Evolutionary conservation across 2,113 vertebrate species (phyloP).

Genomic region (Myrmecobius fasciatus): DNA sequence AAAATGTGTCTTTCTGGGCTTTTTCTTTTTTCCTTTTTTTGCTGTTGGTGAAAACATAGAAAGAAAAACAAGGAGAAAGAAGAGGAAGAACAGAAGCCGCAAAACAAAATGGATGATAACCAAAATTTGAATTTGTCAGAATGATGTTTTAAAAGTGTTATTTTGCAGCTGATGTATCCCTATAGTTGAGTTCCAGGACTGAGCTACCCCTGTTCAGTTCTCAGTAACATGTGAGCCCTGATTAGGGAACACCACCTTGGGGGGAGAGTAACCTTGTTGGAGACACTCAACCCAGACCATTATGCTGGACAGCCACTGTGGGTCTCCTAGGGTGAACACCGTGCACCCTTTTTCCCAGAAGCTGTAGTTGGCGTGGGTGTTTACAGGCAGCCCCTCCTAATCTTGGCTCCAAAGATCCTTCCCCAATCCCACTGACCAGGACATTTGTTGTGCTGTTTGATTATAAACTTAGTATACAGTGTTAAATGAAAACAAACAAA

Average conservation of each 20-base stretch:
- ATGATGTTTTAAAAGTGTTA: conserved; percentile 68
- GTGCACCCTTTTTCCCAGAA: conserved; percentile 43
- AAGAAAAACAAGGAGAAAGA: conserved; percentile 70
- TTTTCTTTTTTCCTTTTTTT: conserved; percentile 24
- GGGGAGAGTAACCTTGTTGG: neutral
- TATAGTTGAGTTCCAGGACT: conserved; percentile 60
- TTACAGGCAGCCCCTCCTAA: neutral
- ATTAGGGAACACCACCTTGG: neutral
- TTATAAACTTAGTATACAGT: conserved; percentile 83
- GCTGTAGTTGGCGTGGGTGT: conserved; percentile 46
- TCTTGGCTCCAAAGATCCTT: conserved; percentile 10
- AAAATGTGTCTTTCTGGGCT: conserved; percentile 71
- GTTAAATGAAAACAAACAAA: conserved; percentile 71
- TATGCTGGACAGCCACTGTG: conserved; percentile 59
- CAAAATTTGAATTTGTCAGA: conserved; percentile 35
- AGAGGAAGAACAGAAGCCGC: conserved; percentile 76
- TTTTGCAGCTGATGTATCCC: conserved; percentile 70
- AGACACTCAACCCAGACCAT: conserved; percentile 5
- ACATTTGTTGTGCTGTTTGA: conserved; percentile 82
- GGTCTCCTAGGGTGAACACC: conserved; percentile 34
- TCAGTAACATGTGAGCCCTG: conserved; percentile 24
- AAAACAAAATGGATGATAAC: conserved; percentile 52
- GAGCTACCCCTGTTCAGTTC: neutral
- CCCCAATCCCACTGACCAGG: conserved; percentile 73
- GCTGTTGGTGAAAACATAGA: conserved; percentile 75